Conservation (phyloP, 2,797 vertebrate species). For the Tauraco hartlaubi region DNA sequence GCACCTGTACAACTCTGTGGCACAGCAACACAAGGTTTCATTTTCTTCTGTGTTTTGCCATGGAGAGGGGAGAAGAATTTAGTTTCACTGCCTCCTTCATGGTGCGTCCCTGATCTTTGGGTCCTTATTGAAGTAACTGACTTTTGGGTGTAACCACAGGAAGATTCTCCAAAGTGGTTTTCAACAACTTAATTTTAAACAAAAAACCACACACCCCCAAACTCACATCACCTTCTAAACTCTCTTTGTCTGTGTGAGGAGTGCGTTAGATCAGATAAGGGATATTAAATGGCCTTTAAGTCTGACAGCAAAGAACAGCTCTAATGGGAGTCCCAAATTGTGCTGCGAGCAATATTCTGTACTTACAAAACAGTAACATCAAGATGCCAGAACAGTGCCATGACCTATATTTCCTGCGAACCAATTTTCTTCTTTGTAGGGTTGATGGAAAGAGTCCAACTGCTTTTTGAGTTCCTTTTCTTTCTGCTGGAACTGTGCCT, state of each 20-base stretch:
- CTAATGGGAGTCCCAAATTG: constrained; percentile 74
- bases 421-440: constrained; percentile 79
- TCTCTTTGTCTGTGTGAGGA: constrained; percentile 61
- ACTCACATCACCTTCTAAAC: not conserved
- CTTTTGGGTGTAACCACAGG: not conserved
- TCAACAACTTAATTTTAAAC: constrained; percentile 25
- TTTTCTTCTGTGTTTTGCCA: not conserved
- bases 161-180: constrained; percentile 25
- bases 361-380: constrained; percentile 70
- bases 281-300: constrained; percentile 79
- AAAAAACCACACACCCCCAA: not conserved
- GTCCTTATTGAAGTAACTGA: not conserved
- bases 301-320: constrained; percentile 76
- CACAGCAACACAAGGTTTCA: not conserved
- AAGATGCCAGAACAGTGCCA: constrained; percentile 70
- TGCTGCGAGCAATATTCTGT: constrained; percentile 72
- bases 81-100: not conserved
- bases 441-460: constrained; percentile 77
- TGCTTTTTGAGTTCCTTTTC: constrained; percentile 57
- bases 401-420: constrained; percentile 80
- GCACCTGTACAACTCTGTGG: not conserved
- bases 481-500: constrained; percentile 27
- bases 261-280: constrained; percentile 73
- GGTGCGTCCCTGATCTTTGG: not conserved
- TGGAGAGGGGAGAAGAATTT: not conserved